A percentile compares a stretch with the other conserved stretches of the same genome.
phyloP scores from a whole-genome alignment of 2,888 invertebrate genomes.

The Platycheirus rosarum region DNA sequence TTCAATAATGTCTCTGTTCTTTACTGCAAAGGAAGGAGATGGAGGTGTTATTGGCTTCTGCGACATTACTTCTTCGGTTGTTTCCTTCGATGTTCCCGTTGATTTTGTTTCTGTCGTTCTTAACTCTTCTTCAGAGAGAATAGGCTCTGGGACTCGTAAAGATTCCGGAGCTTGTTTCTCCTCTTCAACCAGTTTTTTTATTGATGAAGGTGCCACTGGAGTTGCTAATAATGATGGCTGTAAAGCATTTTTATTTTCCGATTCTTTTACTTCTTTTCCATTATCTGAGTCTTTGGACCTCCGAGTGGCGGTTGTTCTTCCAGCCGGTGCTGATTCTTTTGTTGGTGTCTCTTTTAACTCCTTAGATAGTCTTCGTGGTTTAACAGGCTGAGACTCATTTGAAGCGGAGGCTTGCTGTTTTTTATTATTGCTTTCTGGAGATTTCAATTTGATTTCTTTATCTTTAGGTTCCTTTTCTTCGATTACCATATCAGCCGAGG shows the following conservation, averaged over 20 bases:
- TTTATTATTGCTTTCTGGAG: slow-evolving; percentile 75
- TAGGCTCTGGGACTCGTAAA: not conserved
- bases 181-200: not conserved
- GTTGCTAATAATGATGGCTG: not conserved
- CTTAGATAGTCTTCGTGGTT: slow-evolving; percentile 80
- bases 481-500: slow-evolving; percentile 35
- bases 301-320: slow-evolving; percentile 57
- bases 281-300: slow-evolving; percentile 62
- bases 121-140: not conserved
- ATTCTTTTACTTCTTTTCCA: slow-evolving; percentile 74
- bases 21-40: slow-evolving; percentile 77
- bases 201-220: not conserved
- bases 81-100: not conserved
- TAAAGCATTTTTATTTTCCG: slow-evolving; percentile 76
- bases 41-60: slow-evolving; percentile 25
- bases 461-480: slow-evolving; percentile 77
- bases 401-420: slow-evolving; percentile 34
- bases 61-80: not conserved
- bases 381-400: slow-evolving; percentile 75
- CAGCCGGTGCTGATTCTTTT: slow-evolving; percentile 40
- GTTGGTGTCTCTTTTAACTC: slow-evolving; percentile 51
- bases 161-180: not conserved
- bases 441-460: slow-evolving; percentile 80
- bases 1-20: slow-evolving; percentile 77
- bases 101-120: not conserved